Evolutionary conservation across 2,797 vertebrate species (phyloP).

Genomic region (Xyrichtys novacula): DNA sequence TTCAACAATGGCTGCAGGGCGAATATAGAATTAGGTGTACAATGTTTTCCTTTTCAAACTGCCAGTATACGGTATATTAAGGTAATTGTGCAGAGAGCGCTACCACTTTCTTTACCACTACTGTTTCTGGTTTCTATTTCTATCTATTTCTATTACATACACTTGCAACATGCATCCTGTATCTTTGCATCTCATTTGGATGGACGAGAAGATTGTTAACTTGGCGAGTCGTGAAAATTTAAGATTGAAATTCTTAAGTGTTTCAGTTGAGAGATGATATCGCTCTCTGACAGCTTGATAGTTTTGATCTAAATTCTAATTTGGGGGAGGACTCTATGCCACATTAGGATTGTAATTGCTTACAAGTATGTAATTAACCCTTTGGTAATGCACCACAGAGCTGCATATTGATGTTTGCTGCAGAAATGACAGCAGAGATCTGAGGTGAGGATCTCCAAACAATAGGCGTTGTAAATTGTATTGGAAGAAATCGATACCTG

Average conservation of each 20-base stretch:
- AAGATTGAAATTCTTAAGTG: slow-evolving; percentile 25
- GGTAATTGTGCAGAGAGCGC: neutral
- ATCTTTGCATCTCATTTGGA: slow-evolving; percentile 15
- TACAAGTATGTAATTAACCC: slow-evolving; percentile 78
- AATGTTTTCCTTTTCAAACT: neutral
- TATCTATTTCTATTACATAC: too few relatives aligned
- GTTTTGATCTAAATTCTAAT: slow-evolving; percentile 64
- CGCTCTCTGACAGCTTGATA: slow-evolving; percentile 34
- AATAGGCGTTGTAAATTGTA: slow-evolving; percentile 66
- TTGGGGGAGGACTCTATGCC: slow-evolving; percentile 38
- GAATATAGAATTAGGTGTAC: slow-evolving; percentile 7
- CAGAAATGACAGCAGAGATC: slow-evolving; percentile 58
- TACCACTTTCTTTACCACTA: neutral
- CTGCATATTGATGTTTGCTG: slow-evolving; percentile 67
- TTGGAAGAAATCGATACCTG: slow-evolving; percentile 74
- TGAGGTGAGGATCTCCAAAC: slow-evolving; percentile 69
- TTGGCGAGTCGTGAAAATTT: neutral
- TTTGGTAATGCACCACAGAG: slow-evolving; percentile 61
- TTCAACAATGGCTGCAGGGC: slow-evolving; percentile 29
- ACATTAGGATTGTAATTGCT: slow-evolving; percentile 72
- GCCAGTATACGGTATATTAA: neutral
- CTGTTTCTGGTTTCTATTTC: too few relatives aligned
- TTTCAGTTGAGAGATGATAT: slow-evolving; percentile 49
- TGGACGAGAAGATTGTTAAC: slow-evolving; percentile 15
- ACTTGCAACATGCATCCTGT: neutral